Conservation (phyloP, 2,797 vertebrate species). For the Nannoperca australis region DNA sequence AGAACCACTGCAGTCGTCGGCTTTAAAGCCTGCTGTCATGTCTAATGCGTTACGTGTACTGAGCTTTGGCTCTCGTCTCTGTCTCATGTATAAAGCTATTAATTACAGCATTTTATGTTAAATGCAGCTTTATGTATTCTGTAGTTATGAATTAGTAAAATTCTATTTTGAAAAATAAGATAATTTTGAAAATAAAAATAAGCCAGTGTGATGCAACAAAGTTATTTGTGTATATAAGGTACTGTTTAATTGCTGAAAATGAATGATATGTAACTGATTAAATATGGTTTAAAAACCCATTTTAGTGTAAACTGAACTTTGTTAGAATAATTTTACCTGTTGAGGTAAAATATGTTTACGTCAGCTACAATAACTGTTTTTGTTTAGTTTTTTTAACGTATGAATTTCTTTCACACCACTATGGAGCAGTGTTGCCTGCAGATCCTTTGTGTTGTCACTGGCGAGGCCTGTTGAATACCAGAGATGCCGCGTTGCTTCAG, state of each 20-base stretch:
- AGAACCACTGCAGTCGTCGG: constrained; percentile 38
- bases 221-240: constrained; percentile 53
- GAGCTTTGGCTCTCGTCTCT: constrained; percentile 32
- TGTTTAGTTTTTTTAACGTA: background rate
- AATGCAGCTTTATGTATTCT: constrained; percentile 68
- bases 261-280: constrained; percentile 40
- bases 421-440: constrained; percentile 1
- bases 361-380: background rate
- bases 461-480: background rate
- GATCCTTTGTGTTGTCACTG: constrained; percentile 1
- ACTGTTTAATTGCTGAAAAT: constrained; percentile 43
- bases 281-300: constrained; percentile 21
- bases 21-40: constrained; percentile 17
- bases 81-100: constrained; percentile 55
- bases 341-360: background rate
- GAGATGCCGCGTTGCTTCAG: constrained; percentile 1
- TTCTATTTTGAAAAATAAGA: constrained; percentile 78
- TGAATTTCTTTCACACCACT: background rate
- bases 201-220: constrained; percentile 59
- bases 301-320: constrained; percentile 1
- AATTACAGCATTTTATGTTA: constrained; percentile 48
- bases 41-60: constrained; percentile 37
- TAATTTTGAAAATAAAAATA: constrained; percentile 65
- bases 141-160: constrained; percentile 72
- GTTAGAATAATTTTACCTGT: background rate